Base-by-base conservation (phyloP, 2,113 vertebrate genomes). In the Siniperca chuatsi region DNA sequence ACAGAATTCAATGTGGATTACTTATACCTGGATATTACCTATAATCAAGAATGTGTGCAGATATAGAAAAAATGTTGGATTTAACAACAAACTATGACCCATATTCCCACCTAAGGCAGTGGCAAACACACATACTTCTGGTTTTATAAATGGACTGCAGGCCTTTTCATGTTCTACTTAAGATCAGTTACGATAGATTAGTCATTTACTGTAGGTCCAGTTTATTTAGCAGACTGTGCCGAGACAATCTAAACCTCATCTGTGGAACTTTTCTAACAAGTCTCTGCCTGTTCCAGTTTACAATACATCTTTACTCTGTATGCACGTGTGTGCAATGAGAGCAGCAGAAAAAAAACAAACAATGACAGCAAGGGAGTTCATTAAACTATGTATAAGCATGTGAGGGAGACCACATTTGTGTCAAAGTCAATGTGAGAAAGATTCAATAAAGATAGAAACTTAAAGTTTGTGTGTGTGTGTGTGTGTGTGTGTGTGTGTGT, bases 401-500 rank as follows among this genome's bases (percentile, higher is more conserved):
- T 8, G 21, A 23, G 62, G 25, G 21, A 61, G 72, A 37, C 7
- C 8, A 21, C 12, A 42, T 69, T 71, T 35, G 52, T 85, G 65
- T 48, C 44, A 61, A 55, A 74, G 61, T 78, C 67, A 83, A 81
- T 71, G 42, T 29, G 35, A 69, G 40, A 68, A 50, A 68, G 76
- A 75, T 71, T 81, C 73, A 75, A 69, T 66, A 70, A 55, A 58
- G 50, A 78, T 75, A 81, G 48, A 60, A 80, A 81, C 15, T n/a
- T 67, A 40, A 69, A 52, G 67, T 55, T 40, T 7, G 52, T 48
- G 13, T 70, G 55, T 10, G 29, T 71, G 37, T 29, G 29, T 29
- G 29, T 29, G 29, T 29, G 29, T 29, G 29, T 29, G 29, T 1
- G 29, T 1, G 29, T 29, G 29, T 29, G 29, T 29, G 29, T 29